Percentiles rank a stretch among this genome's conserved stretches.
These are phyloP conservation scores for Cygnus atratus DNA, from an alignment of 2,113 vertebrate species.

Conservation along the genomic window DNA sequence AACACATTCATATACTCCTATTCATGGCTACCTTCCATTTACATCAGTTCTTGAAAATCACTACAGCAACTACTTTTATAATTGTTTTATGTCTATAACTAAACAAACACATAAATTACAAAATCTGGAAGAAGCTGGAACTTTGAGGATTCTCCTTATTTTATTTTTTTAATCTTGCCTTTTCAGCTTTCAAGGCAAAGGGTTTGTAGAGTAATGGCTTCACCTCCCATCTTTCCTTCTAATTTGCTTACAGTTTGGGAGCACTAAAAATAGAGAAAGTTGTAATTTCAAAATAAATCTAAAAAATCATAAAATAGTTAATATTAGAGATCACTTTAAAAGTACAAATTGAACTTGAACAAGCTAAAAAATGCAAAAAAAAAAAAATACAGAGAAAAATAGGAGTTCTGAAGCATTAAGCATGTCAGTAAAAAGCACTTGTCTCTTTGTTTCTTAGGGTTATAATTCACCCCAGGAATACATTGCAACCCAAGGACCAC, in stretches of 20 bases:
- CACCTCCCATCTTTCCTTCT: neutral
- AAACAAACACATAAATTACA: neutral
- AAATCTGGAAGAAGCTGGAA: neutral
- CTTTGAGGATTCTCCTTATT: neutral
- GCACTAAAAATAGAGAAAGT: neutral
- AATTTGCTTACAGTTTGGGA: neutral
- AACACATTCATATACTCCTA: neutral
- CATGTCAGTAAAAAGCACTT: neutral
- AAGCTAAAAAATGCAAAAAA: neutral
- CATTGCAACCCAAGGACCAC: conserved; percentile 94
- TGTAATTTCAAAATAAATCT: neutral
- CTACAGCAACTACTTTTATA: neutral
- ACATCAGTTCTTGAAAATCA: neutral
- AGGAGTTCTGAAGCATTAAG: neutral
- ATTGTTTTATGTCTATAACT: neutral
- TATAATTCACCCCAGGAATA: conserved; percentile 91
- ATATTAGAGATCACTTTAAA: neutral
- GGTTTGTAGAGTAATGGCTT: neutral
- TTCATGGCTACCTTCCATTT: neutral
- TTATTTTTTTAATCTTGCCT: neutral
- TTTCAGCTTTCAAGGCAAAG: neutral
- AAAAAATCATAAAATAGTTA: neutral
- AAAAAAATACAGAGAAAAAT: neutral
- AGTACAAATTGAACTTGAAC: neutral
- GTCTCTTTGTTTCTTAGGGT: conserved; percentile 76